Percentiles rank a stretch among this genome's conserved stretches.
Conservation (phyloP, 2,888 invertebrate genomes). For the Stenurella melanura region DNA sequence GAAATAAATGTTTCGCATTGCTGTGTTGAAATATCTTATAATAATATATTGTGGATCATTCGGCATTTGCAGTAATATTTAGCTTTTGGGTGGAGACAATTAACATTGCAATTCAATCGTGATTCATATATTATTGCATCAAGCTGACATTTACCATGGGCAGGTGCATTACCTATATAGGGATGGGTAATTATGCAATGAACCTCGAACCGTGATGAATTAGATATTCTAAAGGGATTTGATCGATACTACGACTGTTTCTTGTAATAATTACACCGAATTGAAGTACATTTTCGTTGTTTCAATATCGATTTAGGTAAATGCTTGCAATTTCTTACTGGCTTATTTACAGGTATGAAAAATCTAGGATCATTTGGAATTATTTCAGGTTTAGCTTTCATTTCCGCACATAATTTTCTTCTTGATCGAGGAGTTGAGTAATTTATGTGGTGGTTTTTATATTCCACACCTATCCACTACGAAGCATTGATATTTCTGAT, state of each 20-base stretch:
- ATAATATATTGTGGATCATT: background rate
- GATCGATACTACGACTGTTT: background rate
- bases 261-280: background rate
- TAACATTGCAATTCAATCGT: conserved; percentile 41
- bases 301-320: too few relatives aligned
- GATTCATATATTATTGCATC: conserved; percentile 49
- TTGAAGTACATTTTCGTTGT: too few relatives aligned
- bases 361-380: too few relatives aligned
- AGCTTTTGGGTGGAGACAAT: conserved; percentile 29
- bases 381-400: too few relatives aligned
- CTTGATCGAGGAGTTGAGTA: too few relatives aligned
- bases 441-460: too few relatives aligned
- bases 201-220: conserved; percentile 42
- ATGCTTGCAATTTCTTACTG: too few relatives aligned
- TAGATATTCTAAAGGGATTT: conserved; percentile 1
- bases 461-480: too few relatives aligned
- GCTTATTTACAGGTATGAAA: too few relatives aligned
- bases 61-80: conserved; percentile 1
- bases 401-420: too few relatives aligned
- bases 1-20: too few relatives aligned
- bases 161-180: conserved; percentile 41
- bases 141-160: conserved; percentile 48
- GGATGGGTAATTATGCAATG: conserved; percentile 44
- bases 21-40: background rate
- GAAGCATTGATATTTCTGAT: too few relatives aligned